These are phyloP conservation scores for Cephus spinipes DNA, from an alignment of 2,888 invertebrate genomes.

Conservation along the genomic window DNA sequence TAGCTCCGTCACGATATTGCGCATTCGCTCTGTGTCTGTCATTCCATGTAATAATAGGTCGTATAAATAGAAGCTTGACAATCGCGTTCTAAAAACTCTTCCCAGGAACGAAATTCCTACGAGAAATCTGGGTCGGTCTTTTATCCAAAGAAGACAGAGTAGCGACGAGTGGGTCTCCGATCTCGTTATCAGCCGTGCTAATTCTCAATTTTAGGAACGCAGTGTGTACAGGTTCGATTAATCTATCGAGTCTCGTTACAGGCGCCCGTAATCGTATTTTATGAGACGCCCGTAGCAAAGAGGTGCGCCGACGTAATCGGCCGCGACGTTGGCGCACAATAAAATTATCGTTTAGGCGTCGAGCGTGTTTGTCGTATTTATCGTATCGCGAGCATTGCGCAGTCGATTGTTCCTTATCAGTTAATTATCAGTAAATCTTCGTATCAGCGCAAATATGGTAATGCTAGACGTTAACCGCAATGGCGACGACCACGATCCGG, in stretches of 20 bases:
- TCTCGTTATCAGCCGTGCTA: neutral
- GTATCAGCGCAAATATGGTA: constrained; percentile 61
- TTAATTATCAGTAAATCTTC: constrained; percentile 63
- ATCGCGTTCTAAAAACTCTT: constrained; percentile 3
- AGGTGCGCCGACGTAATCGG: constrained; percentile 11
- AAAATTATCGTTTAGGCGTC: constrained; percentile 32
- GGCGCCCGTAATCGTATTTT: constrained; percentile 1
- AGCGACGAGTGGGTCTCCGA: neutral
- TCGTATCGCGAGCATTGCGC: constrained; percentile 42
- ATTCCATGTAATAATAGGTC: neutral
- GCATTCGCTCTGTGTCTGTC: neutral
- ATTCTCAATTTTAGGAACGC: neutral
- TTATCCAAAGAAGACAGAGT: neutral
- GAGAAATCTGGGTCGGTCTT: neutral
- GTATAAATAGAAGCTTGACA: constrained; percentile 1
- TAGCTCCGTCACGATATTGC: neutral
- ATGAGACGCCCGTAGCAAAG: neutral
- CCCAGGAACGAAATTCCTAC: neutral
- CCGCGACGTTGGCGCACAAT: constrained; percentile 13
- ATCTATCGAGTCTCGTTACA: constrained; percentile 1
- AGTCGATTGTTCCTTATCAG: constrained; percentile 60
- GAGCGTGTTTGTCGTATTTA: constrained; percentile 40
- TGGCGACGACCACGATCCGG: neutral
- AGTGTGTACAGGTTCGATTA: neutral
- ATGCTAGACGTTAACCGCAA: constrained; percentile 31